phyloP scores from a whole-genome alignment of 2,113 vertebrate genomes.

The Saccopteryx bilineata region DNA sequence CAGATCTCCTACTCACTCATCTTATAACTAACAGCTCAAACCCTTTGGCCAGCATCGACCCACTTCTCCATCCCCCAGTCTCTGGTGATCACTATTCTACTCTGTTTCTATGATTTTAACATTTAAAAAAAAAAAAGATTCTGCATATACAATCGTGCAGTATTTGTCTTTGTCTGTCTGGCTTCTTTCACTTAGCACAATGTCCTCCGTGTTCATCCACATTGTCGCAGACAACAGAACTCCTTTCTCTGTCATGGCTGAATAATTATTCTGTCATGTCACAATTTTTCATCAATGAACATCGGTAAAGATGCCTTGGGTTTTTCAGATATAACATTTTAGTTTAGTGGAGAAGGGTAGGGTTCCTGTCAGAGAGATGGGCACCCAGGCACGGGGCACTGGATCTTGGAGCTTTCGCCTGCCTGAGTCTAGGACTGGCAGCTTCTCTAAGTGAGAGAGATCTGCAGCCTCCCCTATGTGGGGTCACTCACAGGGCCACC shows the following conservation, averaged over 20 bases:
- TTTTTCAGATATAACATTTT: background rate
- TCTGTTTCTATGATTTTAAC: background rate
- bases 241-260: background rate
- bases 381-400: fast-evolving
- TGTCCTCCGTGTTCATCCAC: fast-evolving
- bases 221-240: background rate
- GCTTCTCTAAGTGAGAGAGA: background rate
- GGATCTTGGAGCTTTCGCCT: background rate
- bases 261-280: fast-evolving
- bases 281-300: background rate
- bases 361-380: background rate
- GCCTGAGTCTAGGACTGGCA: background rate
- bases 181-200: background rate
- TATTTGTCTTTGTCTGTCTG: background rate
- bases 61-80: too few relatives aligned
- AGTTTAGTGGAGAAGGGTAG: background rate
- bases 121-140: background rate
- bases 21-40: too few relatives aligned
- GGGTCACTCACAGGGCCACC: background rate
- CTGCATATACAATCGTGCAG: fast-evolving
- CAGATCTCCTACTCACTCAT: background rate
- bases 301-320: fast-evolving
- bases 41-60: background rate
- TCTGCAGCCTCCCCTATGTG: too few relatives aligned
- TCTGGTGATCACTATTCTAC: background rate